Conservation (phyloP, 2,797 vertebrate genomes). For the Pteropus rufus region DNA sequence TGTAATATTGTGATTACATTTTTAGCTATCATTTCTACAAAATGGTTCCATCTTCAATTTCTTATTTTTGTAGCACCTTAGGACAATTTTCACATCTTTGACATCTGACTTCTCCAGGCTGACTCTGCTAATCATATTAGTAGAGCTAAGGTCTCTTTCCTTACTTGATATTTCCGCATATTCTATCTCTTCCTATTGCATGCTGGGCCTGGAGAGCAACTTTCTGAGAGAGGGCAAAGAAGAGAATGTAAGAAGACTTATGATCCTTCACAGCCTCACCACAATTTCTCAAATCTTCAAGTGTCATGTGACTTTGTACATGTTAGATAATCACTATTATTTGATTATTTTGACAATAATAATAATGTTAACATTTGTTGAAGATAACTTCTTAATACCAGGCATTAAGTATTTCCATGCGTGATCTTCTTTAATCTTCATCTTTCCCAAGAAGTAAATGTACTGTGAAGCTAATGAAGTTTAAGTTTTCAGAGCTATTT, state of each 20-base stretch:
- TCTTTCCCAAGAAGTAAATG: not conserved
- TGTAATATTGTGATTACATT: not conserved
- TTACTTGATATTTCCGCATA: not conserved
- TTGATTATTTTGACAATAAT: constrained; percentile 1
- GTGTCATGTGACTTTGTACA: not conserved
- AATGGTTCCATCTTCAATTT: not conserved
- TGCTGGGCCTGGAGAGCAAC: not conserved
- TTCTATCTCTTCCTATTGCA: not conserved
- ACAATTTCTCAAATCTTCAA: not conserved
- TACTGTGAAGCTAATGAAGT: not conserved
- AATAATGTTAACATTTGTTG: constrained; percentile 3
- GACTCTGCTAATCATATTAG: not conserved
- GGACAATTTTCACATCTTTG: not conserved
- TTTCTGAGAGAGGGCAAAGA: not conserved
- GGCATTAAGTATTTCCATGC: not conserved
- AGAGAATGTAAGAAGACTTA: not conserved
- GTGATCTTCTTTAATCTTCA: not conserved
- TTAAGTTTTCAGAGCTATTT: not conserved
- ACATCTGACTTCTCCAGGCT: not conserved
- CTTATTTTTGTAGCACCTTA: not conserved
- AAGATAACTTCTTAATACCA: not conserved
- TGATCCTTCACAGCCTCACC: not conserved
- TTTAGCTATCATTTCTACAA: not conserved
- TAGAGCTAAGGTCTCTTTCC: not conserved
- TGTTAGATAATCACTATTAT: not conserved